These are phyloP conservation scores for Ganaspis sp. DNA, from an alignment of 1,140 invertebrate species.

Conservation along the genomic window DNA sequence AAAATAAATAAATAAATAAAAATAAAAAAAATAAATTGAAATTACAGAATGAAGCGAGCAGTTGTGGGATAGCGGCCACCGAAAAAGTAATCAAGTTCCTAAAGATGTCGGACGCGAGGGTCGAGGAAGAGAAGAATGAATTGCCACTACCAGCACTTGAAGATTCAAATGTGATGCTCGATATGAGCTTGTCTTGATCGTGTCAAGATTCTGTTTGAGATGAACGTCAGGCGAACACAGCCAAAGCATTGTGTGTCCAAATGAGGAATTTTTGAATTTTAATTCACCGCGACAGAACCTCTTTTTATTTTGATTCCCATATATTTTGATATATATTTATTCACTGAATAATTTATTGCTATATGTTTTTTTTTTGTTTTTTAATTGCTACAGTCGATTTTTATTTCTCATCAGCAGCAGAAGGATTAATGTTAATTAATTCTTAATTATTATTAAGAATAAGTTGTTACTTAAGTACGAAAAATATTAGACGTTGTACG, in stretches of 20 bases:
- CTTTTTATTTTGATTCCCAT: conserved; percentile 69
- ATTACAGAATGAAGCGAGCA: conserved; percentile 73
- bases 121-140: conserved; percentile 68
- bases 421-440: neutral
- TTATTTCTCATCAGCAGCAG: conserved; percentile 52
- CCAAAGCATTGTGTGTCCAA: conserved; percentile 68
- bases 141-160: conserved; percentile 70
- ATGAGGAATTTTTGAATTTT: conserved; percentile 55
- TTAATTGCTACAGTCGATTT: conserved; percentile 52
- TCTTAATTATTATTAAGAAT: conserved; percentile 49
- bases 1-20: no score
- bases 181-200: conserved; percentile 70
- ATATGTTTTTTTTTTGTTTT: conserved; percentile 55
- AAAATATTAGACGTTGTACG: conserved; percentile 43
- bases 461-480: conserved; percentile 57
- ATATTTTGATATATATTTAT: conserved; percentile 74
- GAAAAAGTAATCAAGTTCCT: conserved; percentile 76
- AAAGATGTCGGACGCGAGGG: conserved; percentile 71
- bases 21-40: no score
- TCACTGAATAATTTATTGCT: conserved; percentile 73
- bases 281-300: conserved; percentile 58
- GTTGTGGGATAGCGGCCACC: conserved; percentile 73
- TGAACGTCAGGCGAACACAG: conserved; percentile 62
- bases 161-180: conserved; percentile 68
- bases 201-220: conserved; percentile 60